These are phyloP conservation scores for Nephrotoma guestfalica DNA, from an alignment of 2,888 invertebrate species.

Conservation along the genomic window DNA sequence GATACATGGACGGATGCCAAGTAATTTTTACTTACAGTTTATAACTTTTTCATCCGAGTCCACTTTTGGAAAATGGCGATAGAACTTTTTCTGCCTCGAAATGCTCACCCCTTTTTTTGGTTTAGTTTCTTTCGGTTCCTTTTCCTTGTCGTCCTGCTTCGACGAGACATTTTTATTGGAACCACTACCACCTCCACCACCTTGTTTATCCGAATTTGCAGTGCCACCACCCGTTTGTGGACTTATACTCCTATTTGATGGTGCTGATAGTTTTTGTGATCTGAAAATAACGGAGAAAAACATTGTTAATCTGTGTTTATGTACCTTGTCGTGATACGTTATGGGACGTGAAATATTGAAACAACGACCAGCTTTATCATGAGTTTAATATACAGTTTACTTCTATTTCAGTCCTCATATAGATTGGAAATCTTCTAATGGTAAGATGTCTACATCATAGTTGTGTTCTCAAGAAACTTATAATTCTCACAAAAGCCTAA, in stretches of 20 bases:
- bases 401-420: no score
- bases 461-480: no score
- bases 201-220: neutral
- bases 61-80: constrained; percentile 72
- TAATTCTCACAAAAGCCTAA: no score
- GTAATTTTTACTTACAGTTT: constrained; percentile 49
- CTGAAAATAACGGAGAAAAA: constrained; percentile 13
- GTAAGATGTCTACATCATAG: no score
- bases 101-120: constrained; percentile 27
- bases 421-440: no score
- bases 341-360: no score
- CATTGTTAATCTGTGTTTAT: neutral
- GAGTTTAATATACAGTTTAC: no score
- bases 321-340: no score
- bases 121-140: constrained; percentile 19
- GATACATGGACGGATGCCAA: constrained; percentile 2
- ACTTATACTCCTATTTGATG: constrained; percentile 20
- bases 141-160: constrained; percentile 17
- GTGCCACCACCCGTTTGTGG: constrained; percentile 18
- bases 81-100: constrained; percentile 75
- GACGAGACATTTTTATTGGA: constrained; percentile 5
- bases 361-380: no score
- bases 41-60: constrained; percentile 72
- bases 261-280: constrained; percentile 17
- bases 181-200: neutral